Evolutionary conservation across 1,140 invertebrate species (phyloP).

Genomic region (Lepidurus arcticus): DNA sequence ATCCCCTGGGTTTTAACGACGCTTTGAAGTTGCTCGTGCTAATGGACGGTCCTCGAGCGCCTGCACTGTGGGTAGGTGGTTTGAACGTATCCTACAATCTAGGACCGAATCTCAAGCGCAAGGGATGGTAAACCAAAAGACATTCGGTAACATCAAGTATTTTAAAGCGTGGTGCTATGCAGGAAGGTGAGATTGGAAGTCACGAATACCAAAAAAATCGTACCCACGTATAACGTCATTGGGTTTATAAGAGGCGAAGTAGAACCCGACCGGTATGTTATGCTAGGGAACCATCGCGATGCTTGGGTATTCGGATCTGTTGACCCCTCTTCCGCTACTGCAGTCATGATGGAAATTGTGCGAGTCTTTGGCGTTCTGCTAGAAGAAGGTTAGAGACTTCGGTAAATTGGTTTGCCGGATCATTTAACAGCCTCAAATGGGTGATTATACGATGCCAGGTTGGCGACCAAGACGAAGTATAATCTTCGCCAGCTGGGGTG

Average conservation of each 20-base stretch:
- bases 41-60: slow-evolving; percentile 42
- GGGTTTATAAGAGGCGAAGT: slow-evolving; percentile 47
- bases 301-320: slow-evolving; percentile 55
- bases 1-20: slow-evolving; percentile 40
- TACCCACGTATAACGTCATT: slow-evolving; percentile 47
- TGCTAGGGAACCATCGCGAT: slow-evolving; percentile 57
- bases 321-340: slow-evolving; percentile 53
- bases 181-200: slow-evolving; percentile 41
- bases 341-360: slow-evolving; percentile 45
- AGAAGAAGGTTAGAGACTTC: slow-evolving; percentile 33
- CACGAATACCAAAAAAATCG: slow-evolving; percentile 40
- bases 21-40: slow-evolving; percentile 38
- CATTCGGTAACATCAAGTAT: background rate
- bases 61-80: slow-evolving; percentile 46
- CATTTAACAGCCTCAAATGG: background rate
- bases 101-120: slow-evolving; percentile 45
- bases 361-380: slow-evolving; percentile 34
- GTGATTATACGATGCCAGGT: slow-evolving; percentile 31
- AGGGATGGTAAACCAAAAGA: slow-evolving; percentile 37
- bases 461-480: slow-evolving; percentile 48
- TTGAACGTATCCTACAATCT: slow-evolving; percentile 48
- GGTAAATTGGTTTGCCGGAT: background rate
- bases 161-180: background rate
- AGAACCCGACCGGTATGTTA: slow-evolving; percentile 54
- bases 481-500: slow-evolving; percentile 46